Percentiles rank a stretch among this genome's conserved stretches.
These are phyloP conservation scores for Okapia johnstoni DNA, from an alignment of 2,113 vertebrate species.

Conservation along the genomic window DNA sequence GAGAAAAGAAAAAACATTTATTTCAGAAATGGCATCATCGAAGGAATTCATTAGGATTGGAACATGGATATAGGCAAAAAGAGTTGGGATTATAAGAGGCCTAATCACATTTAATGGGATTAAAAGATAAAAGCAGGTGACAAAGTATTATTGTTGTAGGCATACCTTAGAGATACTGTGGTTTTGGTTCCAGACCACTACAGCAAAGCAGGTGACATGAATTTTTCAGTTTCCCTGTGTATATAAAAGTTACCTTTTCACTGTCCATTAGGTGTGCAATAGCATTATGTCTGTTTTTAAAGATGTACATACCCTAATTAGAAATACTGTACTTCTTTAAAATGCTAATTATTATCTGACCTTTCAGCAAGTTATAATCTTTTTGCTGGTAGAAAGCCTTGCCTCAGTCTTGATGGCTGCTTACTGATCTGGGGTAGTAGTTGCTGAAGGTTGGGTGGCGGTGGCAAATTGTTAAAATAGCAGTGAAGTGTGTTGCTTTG, in stretches of 20 bases:
- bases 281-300: background rate
- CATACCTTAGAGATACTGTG: background rate
- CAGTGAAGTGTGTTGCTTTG: background rate
- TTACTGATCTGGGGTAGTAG: background rate
- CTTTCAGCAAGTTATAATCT: background rate
- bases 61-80: background rate
- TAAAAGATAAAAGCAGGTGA: constrained; percentile 15
- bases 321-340: background rate
- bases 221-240: background rate
- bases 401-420: background rate
- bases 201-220: background rate
- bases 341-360: background rate
- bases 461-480: background rate
- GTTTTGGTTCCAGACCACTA: background rate
- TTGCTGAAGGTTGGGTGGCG: background rate
- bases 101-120: background rate
- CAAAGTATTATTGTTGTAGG: background rate
- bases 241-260: background rate
- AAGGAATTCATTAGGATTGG: background rate
- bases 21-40: constrained; percentile 13
- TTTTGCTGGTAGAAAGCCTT: background rate
- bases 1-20: background rate
- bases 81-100: background rate
- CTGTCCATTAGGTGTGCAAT: background rate
- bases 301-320: background rate